phyloP scores from a whole-genome alignment of 2,797 vertebrate species.

The Helarctos malayanus region DNA sequence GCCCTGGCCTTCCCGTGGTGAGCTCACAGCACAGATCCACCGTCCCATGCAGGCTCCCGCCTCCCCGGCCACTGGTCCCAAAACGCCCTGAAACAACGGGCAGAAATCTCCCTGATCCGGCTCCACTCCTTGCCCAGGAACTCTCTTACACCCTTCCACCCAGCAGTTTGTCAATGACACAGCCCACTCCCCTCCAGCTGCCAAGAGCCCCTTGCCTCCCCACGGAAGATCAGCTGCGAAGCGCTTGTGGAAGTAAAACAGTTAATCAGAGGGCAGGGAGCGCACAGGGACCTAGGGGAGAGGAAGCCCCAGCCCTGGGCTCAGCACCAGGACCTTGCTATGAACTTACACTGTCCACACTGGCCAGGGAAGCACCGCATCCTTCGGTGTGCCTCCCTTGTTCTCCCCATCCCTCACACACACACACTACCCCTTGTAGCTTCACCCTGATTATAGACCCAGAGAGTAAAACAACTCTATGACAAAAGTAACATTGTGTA shows the following conservation, averaged over 20 bases:
- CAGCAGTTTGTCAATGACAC: background rate
- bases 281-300: background rate
- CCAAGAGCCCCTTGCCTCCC: background rate
- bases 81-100: background rate
- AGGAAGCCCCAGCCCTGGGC: background rate
- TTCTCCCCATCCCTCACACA: background rate
- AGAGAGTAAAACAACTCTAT: slow-evolving; percentile 10
- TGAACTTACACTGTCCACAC: background rate
- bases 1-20: background rate
- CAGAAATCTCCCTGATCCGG: background rate
- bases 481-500: slow-evolving; percentile 34
- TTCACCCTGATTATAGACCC: background rate
- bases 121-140: background rate
- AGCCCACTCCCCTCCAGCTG: background rate
- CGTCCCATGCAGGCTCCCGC: background rate
- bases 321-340: background rate
- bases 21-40: background rate
- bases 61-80: background rate
- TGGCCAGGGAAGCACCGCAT: background rate
- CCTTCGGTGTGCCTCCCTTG: background rate
- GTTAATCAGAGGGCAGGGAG: background rate
- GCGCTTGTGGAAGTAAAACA: background rate
- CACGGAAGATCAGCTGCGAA: background rate
- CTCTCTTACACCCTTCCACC: background rate
- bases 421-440: background rate